Conservation (phyloP, 35 echinoderm and acorn worm genomes). For the Strongylocentrotus purpuratus region DNA sequence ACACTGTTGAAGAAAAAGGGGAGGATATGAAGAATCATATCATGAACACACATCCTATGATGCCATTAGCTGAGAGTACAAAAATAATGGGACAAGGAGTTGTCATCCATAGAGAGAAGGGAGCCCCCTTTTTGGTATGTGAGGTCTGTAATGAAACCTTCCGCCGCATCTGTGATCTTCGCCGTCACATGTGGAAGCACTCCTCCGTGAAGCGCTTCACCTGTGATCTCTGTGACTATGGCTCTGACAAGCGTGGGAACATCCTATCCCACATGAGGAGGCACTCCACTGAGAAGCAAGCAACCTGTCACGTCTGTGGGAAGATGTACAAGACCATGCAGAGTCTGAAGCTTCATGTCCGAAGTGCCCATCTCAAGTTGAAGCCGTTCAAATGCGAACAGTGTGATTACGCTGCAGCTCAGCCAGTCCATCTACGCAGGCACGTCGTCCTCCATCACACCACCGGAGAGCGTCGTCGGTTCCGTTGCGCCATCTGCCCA, state of each 20-base stretch:
- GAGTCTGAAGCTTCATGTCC: constrained; percentile 8
- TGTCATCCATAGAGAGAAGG: constrained; percentile 35
- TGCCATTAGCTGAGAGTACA: constrained; percentile 27
- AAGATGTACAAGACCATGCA: constrained; percentile 43
- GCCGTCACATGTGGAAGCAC: constrained; percentile 48
- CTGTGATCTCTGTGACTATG: constrained; percentile 39
- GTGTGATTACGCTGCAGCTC: constrained; percentile 29
- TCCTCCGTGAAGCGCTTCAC: constrained; percentile 22
- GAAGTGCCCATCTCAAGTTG: constrained; percentile 27
- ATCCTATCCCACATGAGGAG: constrained; percentile 34
- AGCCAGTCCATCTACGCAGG: constrained; percentile 38
- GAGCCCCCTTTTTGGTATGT: constrained; percentile 23
- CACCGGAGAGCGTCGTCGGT: not conserved
- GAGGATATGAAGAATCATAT: constrained; percentile 46
- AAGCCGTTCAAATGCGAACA: constrained; percentile 5
- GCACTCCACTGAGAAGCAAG: constrained; percentile 9
- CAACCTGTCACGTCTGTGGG: not conserved
- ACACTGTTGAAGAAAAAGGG: constrained; percentile 9
- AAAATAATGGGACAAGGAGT: constrained; percentile 23
- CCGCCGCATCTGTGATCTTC: constrained; percentile 37
- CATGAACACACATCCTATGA: constrained; percentile 29
- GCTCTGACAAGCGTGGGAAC: constrained; percentile 34
- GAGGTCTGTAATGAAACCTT: constrained; percentile 44
- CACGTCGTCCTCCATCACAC: constrained; percentile 4
- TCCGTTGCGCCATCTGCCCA: constrained; percentile 33